Evolutionary conservation across 2,797 vertebrate genomes (phyloP), one percentile per base, ranked within the genome.

Genomic region (Masticophis lateralis): DNA sequence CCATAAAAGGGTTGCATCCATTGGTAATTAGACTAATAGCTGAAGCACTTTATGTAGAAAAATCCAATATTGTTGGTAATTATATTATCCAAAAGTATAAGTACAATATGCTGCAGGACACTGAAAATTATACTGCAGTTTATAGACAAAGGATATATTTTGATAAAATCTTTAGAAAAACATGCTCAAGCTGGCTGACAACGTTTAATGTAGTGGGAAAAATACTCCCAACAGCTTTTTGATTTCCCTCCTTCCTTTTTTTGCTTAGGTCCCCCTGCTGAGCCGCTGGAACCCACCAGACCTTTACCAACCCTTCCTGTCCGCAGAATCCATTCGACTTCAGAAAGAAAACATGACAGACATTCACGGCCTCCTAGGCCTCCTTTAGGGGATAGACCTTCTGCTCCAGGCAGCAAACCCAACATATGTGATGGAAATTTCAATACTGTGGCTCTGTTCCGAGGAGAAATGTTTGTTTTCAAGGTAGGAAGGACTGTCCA

Each of bases 391-490:
- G 99, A 99, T 57, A 98, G 98, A 18, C 99, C 99, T 0, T 98
- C 98, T 32, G 97, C 98, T 91, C 98, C 99, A 0, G 99, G 99
- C 66, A 97, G 98, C 47, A 99, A 99, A 96, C 99, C 99, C 0
- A 99, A 99, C 98, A 99, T 99, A 97, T 99, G 99, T 2, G 99
- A 99, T 28, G 99, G 99, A 93, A 99, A 99, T 97, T 99, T 99
- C 97, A 99, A 99, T 97, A 99, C 99, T 0, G 98, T 99, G 97
- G 99, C 99, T 94, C 98, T 99, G 97, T 99, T 99, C 96, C 98
- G 99, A 88, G 98, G 99, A 88, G 99, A 99, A 98, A 99, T 99
- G 99, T 99, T 99, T 95, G 99, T 99, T 94, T 99, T 99, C 96
- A 99, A 99, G 99, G 99, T 99, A 98, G 96, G 97, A 32, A 94